Base-by-base conservation (phyloP, 2,888 invertebrate genomes). In the Scaptodrosophila latifasciaeformis region DNA sequence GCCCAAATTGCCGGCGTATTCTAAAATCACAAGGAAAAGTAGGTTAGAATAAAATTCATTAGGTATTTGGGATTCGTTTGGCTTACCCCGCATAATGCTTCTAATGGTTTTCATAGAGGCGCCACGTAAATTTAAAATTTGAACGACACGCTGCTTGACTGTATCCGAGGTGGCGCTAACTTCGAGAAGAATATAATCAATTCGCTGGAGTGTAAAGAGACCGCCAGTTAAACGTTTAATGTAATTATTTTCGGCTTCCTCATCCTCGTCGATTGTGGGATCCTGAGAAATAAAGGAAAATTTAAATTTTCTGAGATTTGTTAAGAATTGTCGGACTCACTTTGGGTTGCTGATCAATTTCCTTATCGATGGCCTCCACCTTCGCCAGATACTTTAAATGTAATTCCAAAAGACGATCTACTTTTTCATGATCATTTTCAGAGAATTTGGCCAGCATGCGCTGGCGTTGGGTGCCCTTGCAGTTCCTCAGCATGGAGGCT, bases 371-470 rank as follows among this genome's bases (percentile, higher is more conserved):
- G 44, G 90, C 88, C 76, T 96, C 93, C 0, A 98, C 96, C 88
- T 96, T 96, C 75, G 96, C 96, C 85, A 96, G 89, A 86, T 98
- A 99, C 84, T 98, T 97, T 82, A 99, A 96, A 87, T 99, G 98
- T 60, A 99, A 88, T 86, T 99, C 99, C 84, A 99, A 88, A 37
- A 99, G 88, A 59, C 99, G 88, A 86, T 99, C 99, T 0, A 99
- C 96, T 88, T 99, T 99, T 86, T 99, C 99, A 77, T 96, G 94
- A 85, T 99, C 99, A 82, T 97, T 97, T 87, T 99, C 99, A 0
- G 93, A 93, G 84, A 99, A 99, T 88, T 99, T 99, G 68, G 93
- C 93, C 12, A 99, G 87, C 49, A 99, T 88, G 55, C 99, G 88
- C 83, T 96, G 95, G 24, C 97, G 88, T 78, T 98, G 97, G 4